Conservation (phyloP, 1,140 invertebrate genomes). For the Portunus trituberculatus region DNA sequence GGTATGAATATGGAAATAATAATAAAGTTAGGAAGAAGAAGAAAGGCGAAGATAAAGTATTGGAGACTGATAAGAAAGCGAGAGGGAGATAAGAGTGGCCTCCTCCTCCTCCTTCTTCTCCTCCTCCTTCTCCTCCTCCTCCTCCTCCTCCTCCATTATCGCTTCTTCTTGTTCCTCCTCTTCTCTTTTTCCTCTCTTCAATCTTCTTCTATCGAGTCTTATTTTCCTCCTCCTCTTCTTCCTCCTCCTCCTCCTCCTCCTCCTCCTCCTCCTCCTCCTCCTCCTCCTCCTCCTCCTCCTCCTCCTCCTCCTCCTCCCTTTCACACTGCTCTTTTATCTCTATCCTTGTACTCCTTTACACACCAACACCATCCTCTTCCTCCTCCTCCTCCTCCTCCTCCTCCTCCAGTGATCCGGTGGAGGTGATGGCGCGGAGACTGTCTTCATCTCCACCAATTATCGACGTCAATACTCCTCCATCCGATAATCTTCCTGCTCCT, state of each 20-base stretch:
- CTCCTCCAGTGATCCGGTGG: neutral
- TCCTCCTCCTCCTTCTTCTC: neutral
- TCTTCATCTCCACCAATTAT: neutral
- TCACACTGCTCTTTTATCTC: neutral
- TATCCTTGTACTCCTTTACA: neutral
- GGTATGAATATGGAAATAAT: neutral
- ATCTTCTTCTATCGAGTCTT: too few relatives aligned
- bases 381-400: slow-evolving; percentile 20
- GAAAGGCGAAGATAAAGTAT: neutral
- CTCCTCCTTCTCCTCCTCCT: neutral
- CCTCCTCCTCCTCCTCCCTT: too few relatives aligned
- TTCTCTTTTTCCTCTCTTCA: neutral
- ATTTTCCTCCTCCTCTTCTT: neutral
- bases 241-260: neutral
- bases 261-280: too few relatives aligned
- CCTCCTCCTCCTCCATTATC: neutral
- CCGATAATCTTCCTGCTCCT: neutral
- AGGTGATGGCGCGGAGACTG: neutral
- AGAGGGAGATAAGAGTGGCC: neutral
- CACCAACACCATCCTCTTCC: neutral
- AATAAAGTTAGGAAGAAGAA: neutral
- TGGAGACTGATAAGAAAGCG: neutral
- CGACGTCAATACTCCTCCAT: neutral
- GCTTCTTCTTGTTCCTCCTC: neutral
- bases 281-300: too few relatives aligned